Base-by-base conservation (phyloP, 2,797 vertebrate species). In the Mormyrus hasselquistii region DNA sequence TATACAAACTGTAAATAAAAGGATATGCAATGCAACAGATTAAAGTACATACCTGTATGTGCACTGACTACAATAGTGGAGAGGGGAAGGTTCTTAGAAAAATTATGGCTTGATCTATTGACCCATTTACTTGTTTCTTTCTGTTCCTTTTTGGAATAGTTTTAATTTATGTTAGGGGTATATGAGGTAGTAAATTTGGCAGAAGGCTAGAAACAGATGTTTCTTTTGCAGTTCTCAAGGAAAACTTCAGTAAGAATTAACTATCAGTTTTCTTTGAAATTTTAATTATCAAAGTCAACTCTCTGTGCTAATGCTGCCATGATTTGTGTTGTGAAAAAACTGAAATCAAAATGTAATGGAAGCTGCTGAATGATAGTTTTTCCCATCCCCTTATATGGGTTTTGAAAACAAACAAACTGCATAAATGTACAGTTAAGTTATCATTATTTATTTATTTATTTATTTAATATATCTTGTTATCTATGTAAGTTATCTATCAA, bases 111-210 rank as follows among this genome's bases (percentile, higher is more conserved):
- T 69, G 4, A 4, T 85, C 22, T 52, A 22, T 44, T 44, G 41
- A 53, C n/a, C 19, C 22, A 22, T 85, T 53, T 25, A 16, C 47
- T 52, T 14, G 47, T 25, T 53, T 29, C 47, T 25, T 53, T 52
- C 22, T 50, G 4, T 50, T 53, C 9, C n/a, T n/a, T 14, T n/a
- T n/a, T 69, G 47, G 38, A 88, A 41, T 47, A 88, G 88, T 84
- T 84, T 62, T 29, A 41, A 88, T 83, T 88, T 62, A 88, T 88
- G 52, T 55, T 84, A 41, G 76, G 53, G 6, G 53, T 25, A 84
- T 59, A 16, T 88, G 38, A 88, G 76, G 88, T 84, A 88, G 76
- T 62, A 41, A 55, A 84, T 57, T 84, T 88, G 76, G 34, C 88
- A 82, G 29, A n/a, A 1, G n/a, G 73, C 16, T 76, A 82, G 29